Evolutionary conservation across 2,797 vertebrate genomes (phyloP), one percentile per base, ranked within the genome.

Genomic region (Crypturellus tataupa): DNA sequence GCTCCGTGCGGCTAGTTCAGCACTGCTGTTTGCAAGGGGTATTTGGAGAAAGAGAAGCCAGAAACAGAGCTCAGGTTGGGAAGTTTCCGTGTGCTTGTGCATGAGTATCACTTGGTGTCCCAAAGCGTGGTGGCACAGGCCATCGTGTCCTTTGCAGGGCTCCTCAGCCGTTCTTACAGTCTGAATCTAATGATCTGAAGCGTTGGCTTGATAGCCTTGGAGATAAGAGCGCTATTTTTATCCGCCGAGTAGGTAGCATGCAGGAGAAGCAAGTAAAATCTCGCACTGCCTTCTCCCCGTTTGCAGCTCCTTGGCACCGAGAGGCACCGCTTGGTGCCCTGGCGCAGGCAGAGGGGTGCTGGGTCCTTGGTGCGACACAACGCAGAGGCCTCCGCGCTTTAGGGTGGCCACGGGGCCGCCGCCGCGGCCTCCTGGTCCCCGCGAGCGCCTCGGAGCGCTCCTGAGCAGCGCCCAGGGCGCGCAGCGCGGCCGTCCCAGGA

Each of bases 381-480:
- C 60, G 37, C 23, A 3, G 65, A 56, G 75, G 29, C 71, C 60
- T 56, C 73, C 0, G 0, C 21, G 2, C 73, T 81, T 58, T 27
- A n/a, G 1, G 64, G 76, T 84, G 72, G 78, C 91, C 82, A 23
- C 68, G 13, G 19, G 0, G 80, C 80, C 71, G 56, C 73, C 91
- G 94, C 76, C 76, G 69, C 72, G 78, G 62, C 80, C 72, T 92
- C 71, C 49, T 94, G 44, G 87, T 78, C 68, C 59, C 80, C 80
- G 68, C 47, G 89, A 88, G 65, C 60, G 70, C 42, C 85, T 90
- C 55, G 0, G 8, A 90, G 80, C 79, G 81, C 81, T 95, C 91
- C 89, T 94, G 93, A 95, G 72, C 78, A 29, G 71, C 86, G 93
- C 91, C 92, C 90, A 91, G 92, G 67, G 80, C 67, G 67, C 90